These are phyloP conservation scores for Xyrauchen texanus DNA, from an alignment of 2,113 vertebrate genomes.

Conservation along the genomic window DNA sequence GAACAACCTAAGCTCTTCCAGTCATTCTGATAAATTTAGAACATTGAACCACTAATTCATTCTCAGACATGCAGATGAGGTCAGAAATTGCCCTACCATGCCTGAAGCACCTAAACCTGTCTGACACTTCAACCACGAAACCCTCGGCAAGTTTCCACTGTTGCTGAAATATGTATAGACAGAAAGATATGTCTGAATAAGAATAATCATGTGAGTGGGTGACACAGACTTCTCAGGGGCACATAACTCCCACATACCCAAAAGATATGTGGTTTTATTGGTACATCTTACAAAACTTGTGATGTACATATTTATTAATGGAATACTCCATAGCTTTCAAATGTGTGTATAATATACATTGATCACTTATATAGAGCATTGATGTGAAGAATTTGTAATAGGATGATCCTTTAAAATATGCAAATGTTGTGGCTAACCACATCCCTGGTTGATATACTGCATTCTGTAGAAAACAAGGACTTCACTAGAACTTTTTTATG, in stretches of 20 bases:
- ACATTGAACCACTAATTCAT: neutral
- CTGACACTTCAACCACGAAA: constrained; percentile 71
- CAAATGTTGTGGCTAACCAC: constrained; percentile 18
- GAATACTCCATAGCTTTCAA: neutral
- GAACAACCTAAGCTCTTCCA: constrained; percentile 9
- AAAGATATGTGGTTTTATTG: constrained; percentile 50
- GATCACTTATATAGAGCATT: neutral
- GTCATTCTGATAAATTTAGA: constrained; percentile 23
- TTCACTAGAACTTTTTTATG: neutral
- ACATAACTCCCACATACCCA: constrained; percentile 59
- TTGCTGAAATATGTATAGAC: constrained; percentile 38
- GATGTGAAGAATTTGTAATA: neutral
- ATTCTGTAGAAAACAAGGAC: neutral
- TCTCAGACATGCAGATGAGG: constrained; percentile 48
- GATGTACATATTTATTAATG: neutral
- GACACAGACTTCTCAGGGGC: constrained; percentile 56
- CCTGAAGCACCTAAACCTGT: constrained; percentile 48
- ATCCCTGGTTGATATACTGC: neutral
- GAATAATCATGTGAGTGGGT: constrained; percentile 54
- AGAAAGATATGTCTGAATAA: constrained; percentile 46
- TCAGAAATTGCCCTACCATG: constrained; percentile 33
- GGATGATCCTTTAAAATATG: constrained; percentile 21
- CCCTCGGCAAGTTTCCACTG: constrained; percentile 64
- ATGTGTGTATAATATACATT: neutral
- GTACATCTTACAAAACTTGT: constrained; percentile 13